These are phyloP conservation scores for Microcebus griseorufus DNA, from an alignment of 2,113 vertebrate species.

Conservation along the genomic window DNA sequence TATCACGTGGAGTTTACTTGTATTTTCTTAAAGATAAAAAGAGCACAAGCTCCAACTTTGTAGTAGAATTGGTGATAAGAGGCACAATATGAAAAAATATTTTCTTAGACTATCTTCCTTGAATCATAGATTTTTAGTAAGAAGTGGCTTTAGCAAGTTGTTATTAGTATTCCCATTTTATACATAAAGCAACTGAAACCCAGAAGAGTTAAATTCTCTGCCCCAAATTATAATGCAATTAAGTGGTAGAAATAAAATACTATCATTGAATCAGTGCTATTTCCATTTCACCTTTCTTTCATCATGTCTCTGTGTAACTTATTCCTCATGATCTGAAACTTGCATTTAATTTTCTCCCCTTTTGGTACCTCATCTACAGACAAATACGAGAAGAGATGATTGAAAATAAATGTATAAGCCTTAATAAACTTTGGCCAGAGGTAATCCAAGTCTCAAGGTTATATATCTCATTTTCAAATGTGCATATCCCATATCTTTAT, in stretches of 20 bases:
- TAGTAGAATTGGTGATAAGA: background rate
- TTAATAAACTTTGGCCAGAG: slow-evolving; percentile 21
- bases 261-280: background rate
- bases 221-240: background rate
- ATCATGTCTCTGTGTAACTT: background rate
- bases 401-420: slow-evolving; percentile 9
- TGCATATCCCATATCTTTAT: background rate
- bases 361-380: background rate
- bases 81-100: background rate
- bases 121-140: background rate
- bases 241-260: background rate
- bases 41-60: background rate
- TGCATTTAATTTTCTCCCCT: background rate
- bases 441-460: background rate
- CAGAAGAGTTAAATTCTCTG: background rate
- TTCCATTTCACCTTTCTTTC: background rate
- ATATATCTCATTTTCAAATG: slow-evolving; percentile 35
- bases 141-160: background rate
- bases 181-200: background rate
- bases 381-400: background rate
- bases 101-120: background rate
- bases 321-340: background rate
- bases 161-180: background rate
- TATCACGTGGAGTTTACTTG: background rate
- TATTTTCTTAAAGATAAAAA: background rate